Conservation (phyloP, 2,113 vertebrate genomes). For the Ivindomyrus marchei region DNA sequence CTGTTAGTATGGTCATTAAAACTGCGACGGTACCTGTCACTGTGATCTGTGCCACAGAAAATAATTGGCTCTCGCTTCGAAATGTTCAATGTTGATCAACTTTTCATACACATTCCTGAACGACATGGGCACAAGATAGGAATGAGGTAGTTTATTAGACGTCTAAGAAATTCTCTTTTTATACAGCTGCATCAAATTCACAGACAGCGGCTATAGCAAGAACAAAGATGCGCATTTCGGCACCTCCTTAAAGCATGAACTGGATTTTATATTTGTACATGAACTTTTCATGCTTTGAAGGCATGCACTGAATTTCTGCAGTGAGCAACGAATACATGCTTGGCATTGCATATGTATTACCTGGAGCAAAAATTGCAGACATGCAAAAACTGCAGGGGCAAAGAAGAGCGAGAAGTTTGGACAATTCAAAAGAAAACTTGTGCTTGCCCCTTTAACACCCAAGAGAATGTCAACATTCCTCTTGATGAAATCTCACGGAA, state of each 20-base stretch:
- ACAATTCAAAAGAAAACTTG: neutral
- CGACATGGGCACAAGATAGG: neutral
- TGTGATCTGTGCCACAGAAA: constrained; percentile 11
- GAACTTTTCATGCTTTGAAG: constrained; percentile 5
- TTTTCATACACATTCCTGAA: constrained; percentile 1
- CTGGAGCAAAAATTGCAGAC: neutral
- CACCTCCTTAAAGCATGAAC: constrained; percentile 13
- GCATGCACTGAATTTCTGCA: constrained; percentile 1
- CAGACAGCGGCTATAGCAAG: neutral
- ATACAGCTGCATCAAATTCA: neutral
- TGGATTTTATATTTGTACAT: neutral
- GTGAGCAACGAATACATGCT: neutral
- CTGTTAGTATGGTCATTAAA: neutral
- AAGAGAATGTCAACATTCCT: constrained; percentile 13
- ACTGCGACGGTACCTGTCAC: constrained; percentile 2
- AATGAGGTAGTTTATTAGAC: neutral
- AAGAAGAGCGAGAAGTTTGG: neutral
- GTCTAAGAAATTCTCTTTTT: constrained; percentile 1
- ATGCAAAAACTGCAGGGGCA: neutral
- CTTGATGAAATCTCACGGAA: constrained; percentile 15
- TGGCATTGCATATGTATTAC: neutral
- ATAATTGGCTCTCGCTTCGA: neutral
- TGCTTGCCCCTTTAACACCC: constrained; percentile 25
- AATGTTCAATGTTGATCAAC: neutral
- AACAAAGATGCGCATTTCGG: neutral